Percentiles rank a stretch among this genome's conserved stretches.
Evolutionary conservation across 2,888 invertebrate genomes (phyloP).

Genomic region (Uropetala carovei): DNA sequence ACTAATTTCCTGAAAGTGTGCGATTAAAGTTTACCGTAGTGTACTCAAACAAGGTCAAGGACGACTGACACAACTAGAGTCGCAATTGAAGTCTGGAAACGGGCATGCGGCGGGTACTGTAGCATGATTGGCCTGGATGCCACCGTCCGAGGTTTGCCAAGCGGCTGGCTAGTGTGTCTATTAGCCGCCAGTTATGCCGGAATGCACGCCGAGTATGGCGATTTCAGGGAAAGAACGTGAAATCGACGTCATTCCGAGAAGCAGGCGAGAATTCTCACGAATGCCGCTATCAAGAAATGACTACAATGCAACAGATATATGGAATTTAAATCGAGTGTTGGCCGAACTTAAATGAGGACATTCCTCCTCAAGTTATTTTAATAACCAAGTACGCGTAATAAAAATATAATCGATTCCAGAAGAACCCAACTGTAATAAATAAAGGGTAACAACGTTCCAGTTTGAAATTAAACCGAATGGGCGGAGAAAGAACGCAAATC

Average conservation of each 20-base stretch:
- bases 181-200: neutral
- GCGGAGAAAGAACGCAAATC: too few species aligned
- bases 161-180: slow-evolving; percentile 16
- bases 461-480: too few species aligned
- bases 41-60: slow-evolving; percentile 13
- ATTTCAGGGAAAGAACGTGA: slow-evolving; percentile 6
- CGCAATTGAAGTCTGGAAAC: neutral
- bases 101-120: neutral
- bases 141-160: neutral
- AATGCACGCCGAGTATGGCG: neutral
- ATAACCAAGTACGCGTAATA: too few species aligned
- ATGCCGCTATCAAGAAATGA: neutral
- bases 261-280: neutral
- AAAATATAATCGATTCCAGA: too few species aligned
- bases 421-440: too few species aligned
- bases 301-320: too few species aligned
- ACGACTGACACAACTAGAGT: neutral
- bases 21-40: neutral
- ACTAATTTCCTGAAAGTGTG: neutral
- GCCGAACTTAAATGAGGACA: too few species aligned
- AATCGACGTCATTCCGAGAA: slow-evolving; percentile 19
- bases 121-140: neutral
- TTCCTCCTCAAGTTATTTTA: too few species aligned
- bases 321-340: too few species aligned
- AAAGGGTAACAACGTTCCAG: too few species aligned